Conservation (phyloP, 2,888 invertebrate genomes). For the Leptinotarsa peninsularis region DNA sequence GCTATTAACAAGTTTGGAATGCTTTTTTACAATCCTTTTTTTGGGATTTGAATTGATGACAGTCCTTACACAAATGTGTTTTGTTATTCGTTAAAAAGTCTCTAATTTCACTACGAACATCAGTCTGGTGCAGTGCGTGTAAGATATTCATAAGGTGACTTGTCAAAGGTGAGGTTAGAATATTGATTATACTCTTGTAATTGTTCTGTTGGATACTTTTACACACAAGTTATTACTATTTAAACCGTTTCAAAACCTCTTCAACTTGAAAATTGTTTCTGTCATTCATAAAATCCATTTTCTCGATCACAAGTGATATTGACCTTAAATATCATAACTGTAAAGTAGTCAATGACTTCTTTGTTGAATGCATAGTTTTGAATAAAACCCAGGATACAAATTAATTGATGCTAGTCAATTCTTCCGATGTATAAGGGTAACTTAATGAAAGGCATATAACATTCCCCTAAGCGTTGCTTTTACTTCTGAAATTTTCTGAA, state of each 20-base stretch:
- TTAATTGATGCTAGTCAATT: too few relatives aligned
- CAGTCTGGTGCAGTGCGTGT: constrained; percentile 17
- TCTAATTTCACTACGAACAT: constrained; percentile 1
- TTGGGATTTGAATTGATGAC: constrained; percentile 24
- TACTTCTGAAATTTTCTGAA: too few relatives aligned
- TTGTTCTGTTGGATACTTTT: not conserved
- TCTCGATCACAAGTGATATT: constrained; percentile 11
- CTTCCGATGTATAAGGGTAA: not conserved
- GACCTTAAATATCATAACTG: constrained; percentile 35
- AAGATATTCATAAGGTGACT: constrained; percentile 17
- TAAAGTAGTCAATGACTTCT: constrained; percentile 33
- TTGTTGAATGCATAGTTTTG: constrained; percentile 26
- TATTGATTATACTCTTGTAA: constrained; percentile 29
- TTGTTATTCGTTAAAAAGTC: constrained; percentile 13
- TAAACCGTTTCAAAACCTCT: too few relatives aligned
- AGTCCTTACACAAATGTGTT: constrained; percentile 28
- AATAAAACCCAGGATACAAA: not conserved
- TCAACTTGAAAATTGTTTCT: not conserved
- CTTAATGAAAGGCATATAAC: too few relatives aligned
- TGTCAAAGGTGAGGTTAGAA: constrained; percentile 39
- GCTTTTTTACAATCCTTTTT: constrained; percentile 27
- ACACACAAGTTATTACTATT: too few relatives aligned
- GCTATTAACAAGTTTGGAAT: constrained; percentile 2
- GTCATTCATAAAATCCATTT: not conserved
- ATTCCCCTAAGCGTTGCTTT: too few relatives aligned